These are phyloP conservation scores for Hormaphis cornu DNA, from an alignment of 1,140 invertebrate species.

Conservation along the genomic window DNA sequence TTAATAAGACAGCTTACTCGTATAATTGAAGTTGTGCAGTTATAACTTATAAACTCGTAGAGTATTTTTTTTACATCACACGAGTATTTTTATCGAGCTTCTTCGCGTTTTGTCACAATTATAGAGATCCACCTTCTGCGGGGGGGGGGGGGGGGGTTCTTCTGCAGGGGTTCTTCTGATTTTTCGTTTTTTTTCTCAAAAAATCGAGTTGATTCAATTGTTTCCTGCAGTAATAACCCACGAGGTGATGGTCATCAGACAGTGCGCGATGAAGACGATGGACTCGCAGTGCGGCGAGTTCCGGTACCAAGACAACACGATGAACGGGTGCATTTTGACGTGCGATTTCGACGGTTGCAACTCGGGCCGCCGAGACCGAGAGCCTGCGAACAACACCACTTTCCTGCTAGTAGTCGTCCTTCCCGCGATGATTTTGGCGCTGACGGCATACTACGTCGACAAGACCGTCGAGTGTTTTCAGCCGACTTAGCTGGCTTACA, in stretches of 20 bases:
- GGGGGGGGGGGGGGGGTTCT: no score
- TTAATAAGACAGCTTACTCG: no score
- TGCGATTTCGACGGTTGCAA: slow-evolving; percentile 45
- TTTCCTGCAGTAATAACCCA: slow-evolving; percentile 34
- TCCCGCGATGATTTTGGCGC: not conserved
- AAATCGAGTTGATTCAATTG: no score
- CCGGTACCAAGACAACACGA: slow-evolving; percentile 44
- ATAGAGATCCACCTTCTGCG: no score
- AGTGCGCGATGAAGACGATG: slow-evolving; percentile 51
- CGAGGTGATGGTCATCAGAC: slow-evolving; percentile 44
- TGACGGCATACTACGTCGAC: not conserved
- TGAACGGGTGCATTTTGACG: slow-evolving; percentile 49
- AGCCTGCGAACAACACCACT: not conserved
- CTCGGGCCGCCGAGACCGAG: not conserved
- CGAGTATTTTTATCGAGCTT: no score
- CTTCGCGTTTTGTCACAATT: no score
- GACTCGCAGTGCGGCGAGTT: slow-evolving; percentile 50
- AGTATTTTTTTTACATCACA: no score
- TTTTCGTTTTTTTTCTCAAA: no score
- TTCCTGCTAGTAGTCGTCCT: not conserved
- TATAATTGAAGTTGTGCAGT: no score
- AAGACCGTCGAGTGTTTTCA: not conserved
- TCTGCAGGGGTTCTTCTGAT: no score
- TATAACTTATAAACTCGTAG: no score
- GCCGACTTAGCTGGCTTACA: not conserved